phyloP scores from a whole-genome alignment of 2,797 vertebrate genomes.

The Sus cebifrons region DNA sequence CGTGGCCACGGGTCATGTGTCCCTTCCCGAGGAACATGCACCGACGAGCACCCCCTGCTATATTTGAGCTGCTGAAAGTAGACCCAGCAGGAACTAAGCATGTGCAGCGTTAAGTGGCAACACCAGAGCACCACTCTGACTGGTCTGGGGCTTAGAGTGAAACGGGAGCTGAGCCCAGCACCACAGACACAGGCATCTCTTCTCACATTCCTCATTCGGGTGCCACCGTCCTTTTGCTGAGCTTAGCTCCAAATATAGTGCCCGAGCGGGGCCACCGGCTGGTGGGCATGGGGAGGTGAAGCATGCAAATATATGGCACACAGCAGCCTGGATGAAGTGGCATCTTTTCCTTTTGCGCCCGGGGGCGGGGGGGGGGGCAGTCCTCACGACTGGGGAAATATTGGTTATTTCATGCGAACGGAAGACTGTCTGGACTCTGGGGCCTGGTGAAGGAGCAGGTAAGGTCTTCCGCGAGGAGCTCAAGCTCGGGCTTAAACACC shows the following conservation, averaged over 20 bases:
- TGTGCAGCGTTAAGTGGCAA: conserved; percentile 71
- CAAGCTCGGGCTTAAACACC: conserved; percentile 34
- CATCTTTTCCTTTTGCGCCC: neutral
- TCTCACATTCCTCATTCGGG: conserved; percentile 76
- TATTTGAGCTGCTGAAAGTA: conserved; percentile 82
- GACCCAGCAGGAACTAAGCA: conserved; percentile 71
- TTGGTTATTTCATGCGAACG: conserved; percentile 6
- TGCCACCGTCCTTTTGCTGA: conserved; percentile 55
- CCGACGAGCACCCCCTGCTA: conserved; percentile 76
- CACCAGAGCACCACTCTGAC: conserved; percentile 67
- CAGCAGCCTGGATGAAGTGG: conserved; percentile 53
- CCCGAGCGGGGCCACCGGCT: accelerated
- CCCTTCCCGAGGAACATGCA: conserved; percentile 77
- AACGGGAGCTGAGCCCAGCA: conserved; percentile 72
- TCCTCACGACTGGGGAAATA: conserved; percentile 28
- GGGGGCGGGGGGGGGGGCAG: neutral
- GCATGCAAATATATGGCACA: neutral
- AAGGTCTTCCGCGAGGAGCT: conserved; percentile 62
- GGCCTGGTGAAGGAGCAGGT: conserved; percentile 11
- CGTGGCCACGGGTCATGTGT: conserved; percentile 62
- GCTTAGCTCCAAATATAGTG: conserved; percentile 53
- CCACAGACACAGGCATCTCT: conserved; percentile 78
- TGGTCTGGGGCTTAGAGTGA: conserved; percentile 73
- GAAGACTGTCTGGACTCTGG: conserved; percentile 17
- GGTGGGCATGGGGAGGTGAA: neutral